Evolutionary conservation across 2,888 invertebrate species (phyloP).

Genomic region (Nymphalis polychloros): DNA sequence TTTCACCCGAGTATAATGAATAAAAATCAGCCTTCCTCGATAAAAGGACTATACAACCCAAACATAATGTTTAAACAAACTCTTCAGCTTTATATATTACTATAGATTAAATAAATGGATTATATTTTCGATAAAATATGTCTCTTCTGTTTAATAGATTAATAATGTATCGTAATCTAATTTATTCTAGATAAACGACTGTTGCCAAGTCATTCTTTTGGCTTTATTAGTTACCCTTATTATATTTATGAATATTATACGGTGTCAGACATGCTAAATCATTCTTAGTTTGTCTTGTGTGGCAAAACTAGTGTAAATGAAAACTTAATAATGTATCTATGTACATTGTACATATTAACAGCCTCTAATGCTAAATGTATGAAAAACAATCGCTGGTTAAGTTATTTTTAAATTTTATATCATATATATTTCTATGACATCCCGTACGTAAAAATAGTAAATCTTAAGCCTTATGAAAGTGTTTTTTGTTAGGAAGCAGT

Average conservation of each 20-base stretch:
- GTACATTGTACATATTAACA: background rate
- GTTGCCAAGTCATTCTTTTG: conserved; percentile 20
- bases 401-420: too few relatives aligned
- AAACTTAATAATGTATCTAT: background rate
- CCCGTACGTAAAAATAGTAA: conserved; percentile 23
- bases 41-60: too few relatives aligned
- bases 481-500: conserved; percentile 35
- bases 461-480: conserved; percentile 9
- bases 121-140: background rate
- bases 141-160: background rate
- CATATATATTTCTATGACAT: too few relatives aligned
- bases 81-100: too few relatives aligned
- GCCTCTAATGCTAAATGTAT: background rate
- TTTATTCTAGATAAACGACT: conserved; percentile 18
- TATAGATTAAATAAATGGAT: too few relatives aligned
- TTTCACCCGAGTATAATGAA: too few relatives aligned
- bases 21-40: too few relatives aligned
- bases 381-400: background rate
- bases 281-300: too few relatives aligned
- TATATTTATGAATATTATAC: background rate
- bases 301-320: too few relatives aligned
- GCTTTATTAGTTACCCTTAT: conserved; percentile 20
- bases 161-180: background rate
- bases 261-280: conserved; percentile 29
- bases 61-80: too few relatives aligned